A percentile compares a stretch with the other conserved stretches of the same genome.
These are phyloP conservation scores for Orius laevigatus DNA, from an alignment of 1,140 invertebrate species.

Conservation along the genomic window DNA sequence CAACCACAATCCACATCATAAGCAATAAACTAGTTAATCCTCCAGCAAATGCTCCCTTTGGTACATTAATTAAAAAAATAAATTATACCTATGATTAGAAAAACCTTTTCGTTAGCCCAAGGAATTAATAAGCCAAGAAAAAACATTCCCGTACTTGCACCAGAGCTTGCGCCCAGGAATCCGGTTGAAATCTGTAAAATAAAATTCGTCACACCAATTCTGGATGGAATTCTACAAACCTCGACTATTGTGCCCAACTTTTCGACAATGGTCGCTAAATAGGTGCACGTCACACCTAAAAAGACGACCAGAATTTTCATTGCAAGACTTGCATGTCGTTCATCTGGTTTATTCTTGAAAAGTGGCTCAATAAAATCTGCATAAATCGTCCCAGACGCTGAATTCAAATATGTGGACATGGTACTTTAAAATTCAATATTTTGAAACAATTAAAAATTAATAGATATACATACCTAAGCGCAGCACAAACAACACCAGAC, in stretches of 20 bases:
- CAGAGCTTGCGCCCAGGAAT: conserved; percentile 39
- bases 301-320: conserved; percentile 40
- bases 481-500: too few species aligned
- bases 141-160: conserved; percentile 1
- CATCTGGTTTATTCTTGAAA: conserved; percentile 27
- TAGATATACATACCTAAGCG: too few species aligned
- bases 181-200: conserved; percentile 35
- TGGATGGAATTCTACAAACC: conserved; percentile 38
- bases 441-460: conserved; percentile 6
- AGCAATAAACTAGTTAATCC: too few species aligned
- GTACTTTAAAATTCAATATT: conserved; percentile 33
- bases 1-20: too few species aligned
- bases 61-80: too few species aligned
- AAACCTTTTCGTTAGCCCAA: too few species aligned
- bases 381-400: conserved; percentile 44
- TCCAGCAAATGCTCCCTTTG: too few species aligned
- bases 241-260: conserved; percentile 25
- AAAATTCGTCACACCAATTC: conserved; percentile 29
- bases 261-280: conserved; percentile 41
- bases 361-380: conserved; percentile 40
- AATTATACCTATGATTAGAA: too few species aligned
- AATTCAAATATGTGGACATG: conserved; percentile 45
- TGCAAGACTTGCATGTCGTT: conserved; percentile 29
- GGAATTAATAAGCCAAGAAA: too few species aligned
- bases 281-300: conserved; percentile 37